Conservation (phyloP, 2,888 invertebrate genomes). For the Conus canariensis region DNA sequence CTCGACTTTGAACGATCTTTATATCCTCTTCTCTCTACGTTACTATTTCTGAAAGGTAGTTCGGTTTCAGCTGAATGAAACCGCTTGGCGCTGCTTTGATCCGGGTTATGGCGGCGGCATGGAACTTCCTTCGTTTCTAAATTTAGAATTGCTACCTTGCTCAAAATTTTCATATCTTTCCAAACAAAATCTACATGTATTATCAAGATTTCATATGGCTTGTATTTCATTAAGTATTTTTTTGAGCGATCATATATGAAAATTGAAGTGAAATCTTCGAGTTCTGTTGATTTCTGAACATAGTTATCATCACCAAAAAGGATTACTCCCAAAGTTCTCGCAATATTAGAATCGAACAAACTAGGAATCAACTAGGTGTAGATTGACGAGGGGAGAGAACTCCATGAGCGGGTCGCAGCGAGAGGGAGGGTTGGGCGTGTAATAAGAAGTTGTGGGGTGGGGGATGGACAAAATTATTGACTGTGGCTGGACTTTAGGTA, state of each 20-base stretch:
- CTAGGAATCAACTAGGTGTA: too few species aligned
- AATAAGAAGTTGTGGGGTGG: too few species aligned
- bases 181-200: background rate
- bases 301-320: background rate
- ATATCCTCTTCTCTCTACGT: background rate
- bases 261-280: background rate
- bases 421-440: too few species aligned
- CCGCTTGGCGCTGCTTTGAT: slow-evolving; percentile 42
- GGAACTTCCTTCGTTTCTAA: slow-evolving; percentile 30
- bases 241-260: background rate
- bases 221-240: too few species aligned
- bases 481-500: too few species aligned
- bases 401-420: too few species aligned
- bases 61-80: background rate
- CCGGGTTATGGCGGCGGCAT: slow-evolving; percentile 34
- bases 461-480: too few species aligned
- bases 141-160: background rate
- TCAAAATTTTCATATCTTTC: background rate
- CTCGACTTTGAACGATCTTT: background rate
- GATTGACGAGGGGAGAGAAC: too few species aligned
- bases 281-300: background rate
- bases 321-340: too few species aligned
- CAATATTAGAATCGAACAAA: too few species aligned
- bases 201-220: too few species aligned
- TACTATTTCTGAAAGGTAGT: background rate